phyloP scores from a whole-genome alignment of 92 coral and sea anemone genomes.

The Bergia puertoricense region DNA sequence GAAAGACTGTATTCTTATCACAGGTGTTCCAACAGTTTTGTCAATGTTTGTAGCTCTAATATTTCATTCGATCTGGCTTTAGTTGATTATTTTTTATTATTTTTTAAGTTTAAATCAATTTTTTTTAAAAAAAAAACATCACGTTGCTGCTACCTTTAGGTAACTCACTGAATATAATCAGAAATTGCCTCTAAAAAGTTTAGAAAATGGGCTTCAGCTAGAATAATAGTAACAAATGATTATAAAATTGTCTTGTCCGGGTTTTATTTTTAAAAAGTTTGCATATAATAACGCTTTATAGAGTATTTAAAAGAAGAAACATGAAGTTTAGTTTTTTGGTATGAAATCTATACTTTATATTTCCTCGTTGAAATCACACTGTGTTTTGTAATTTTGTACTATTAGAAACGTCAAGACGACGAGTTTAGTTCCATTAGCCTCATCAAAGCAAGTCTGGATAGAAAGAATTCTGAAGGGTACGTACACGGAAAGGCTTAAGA shows the following conservation, averaged over 20 bases:
- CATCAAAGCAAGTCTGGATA: slow-evolving; percentile 74
- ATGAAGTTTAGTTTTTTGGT: background rate
- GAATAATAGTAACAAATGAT: no score
- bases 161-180: background rate
- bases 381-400: background rate
- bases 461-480: slow-evolving; percentile 62
- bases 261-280: no score
- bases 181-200: background rate
- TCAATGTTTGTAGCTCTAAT: background rate
- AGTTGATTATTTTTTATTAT: background rate
- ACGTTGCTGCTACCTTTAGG: background rate
- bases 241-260: no score
- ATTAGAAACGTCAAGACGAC: slow-evolving; percentile 1
- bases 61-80: background rate
- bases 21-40: background rate
- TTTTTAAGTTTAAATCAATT: background rate
- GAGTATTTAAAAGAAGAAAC: background rate
- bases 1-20: background rate
- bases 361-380: background rate
- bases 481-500: background rate
- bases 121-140: no score
- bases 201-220: background rate
- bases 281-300: background rate
- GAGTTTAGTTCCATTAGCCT: slow-evolving; percentile 61
- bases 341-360: background rate